Evolutionary conservation across 2,888 invertebrate species (phyloP).

Genomic region (Lepeophtheirus nordmannii): DNA sequence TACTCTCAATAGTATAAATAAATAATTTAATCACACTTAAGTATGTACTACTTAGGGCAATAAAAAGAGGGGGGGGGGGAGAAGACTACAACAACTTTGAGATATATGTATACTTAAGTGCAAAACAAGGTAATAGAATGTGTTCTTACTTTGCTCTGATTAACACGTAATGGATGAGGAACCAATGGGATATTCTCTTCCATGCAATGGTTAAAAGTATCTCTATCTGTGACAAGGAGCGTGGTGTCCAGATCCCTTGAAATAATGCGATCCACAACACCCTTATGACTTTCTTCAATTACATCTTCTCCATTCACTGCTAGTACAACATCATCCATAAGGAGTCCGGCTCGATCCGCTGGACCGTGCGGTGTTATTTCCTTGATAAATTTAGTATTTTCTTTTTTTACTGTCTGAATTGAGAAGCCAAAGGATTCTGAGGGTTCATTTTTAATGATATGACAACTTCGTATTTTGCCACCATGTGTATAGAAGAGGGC

Average conservation of each 20-base stretch:
- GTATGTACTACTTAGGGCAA: no score
- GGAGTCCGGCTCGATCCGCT: background rate
- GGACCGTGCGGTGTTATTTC: background rate
- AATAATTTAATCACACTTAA: no score
- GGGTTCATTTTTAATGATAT: background rate
- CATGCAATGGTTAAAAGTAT: background rate
- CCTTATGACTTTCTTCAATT: background rate
- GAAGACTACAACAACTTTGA: background rate
- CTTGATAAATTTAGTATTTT: background rate
- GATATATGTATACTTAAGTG: background rate
- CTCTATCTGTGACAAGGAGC: background rate
- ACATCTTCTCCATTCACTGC: slow-evolving; percentile 1
- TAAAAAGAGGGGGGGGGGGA: no score
- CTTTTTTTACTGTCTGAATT: background rate
- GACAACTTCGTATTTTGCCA: background rate
- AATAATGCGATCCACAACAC: background rate
- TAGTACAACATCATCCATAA: background rate
- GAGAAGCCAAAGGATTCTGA: slow-evolving; percentile 1
- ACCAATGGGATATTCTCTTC: background rate
- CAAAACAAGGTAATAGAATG: background rate
- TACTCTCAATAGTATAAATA: no score
- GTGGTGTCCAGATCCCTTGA: background rate
- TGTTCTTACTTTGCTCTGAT: background rate
- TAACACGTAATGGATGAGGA: background rate
- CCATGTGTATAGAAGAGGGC: no score